Percentiles rank a stretch among this genome's conserved stretches.
Evolutionary conservation across 2,797 vertebrate genomes (phyloP).

Genomic region (Amblyopsis hoosieri): DNA sequence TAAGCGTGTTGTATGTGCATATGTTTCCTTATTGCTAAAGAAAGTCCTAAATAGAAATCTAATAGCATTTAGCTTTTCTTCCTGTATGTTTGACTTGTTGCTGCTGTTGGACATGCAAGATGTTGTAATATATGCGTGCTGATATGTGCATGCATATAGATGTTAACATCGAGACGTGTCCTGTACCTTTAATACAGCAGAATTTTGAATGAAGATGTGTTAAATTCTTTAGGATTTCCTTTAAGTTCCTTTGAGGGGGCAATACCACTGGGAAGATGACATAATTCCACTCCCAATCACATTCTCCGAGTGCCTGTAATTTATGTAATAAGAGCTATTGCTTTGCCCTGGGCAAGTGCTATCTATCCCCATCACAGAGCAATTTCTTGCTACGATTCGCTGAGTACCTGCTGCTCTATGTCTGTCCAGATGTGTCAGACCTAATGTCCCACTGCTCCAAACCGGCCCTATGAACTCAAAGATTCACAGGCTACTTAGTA

Average conservation of each 20-base stretch:
- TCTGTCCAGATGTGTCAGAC: slow-evolving; percentile 24
- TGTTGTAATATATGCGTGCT: no score
- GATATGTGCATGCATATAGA: no score
- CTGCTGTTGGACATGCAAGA: no score
- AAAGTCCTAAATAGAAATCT: no score
- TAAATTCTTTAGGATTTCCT: slow-evolving; percentile 23
- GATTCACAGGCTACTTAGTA: slow-evolving; percentile 9
- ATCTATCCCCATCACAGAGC: slow-evolving; percentile 34
- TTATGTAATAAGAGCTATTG: slow-evolving; percentile 55
- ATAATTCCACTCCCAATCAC: slow-evolving; percentile 31
- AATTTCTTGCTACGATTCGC: slow-evolving; percentile 40
- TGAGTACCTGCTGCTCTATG: slow-evolving; percentile 39
- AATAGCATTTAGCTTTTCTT: no score
- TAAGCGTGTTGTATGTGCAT: no score
- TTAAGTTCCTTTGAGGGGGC: slow-evolving; percentile 40
- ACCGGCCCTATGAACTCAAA: neutral
- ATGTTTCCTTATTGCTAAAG: no score
- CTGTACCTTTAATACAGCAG: no score
- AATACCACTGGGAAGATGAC: slow-evolving; percentile 47
- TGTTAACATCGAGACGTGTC: no score
- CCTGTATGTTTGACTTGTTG: no score
- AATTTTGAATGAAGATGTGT: neutral
- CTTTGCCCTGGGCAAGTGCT: slow-evolving; percentile 43
- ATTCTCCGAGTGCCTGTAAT: slow-evolving; percentile 43
- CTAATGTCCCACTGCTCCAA: neutral